Evolutionary conservation across 1,140 invertebrate species (phyloP), one percentile per base, ranked within the genome.

Genomic region (Zaprionus inermis): DNA sequence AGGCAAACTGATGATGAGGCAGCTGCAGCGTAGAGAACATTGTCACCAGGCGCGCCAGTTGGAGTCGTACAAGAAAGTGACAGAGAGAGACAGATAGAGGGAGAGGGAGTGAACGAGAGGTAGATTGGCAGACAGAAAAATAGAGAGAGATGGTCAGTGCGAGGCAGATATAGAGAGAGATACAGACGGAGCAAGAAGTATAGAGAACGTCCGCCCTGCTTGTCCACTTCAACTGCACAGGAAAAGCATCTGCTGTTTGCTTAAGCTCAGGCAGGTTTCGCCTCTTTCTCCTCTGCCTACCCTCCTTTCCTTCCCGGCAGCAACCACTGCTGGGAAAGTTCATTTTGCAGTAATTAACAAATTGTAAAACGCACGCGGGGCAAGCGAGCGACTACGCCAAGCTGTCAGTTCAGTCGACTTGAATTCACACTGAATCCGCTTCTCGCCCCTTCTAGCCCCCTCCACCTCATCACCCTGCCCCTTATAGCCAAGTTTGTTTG

Each of bases 321-420:
- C n/a, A n/a, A n/a, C 38, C 24, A 28, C 3, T 51, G 76, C 24
- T 28, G 52, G 41, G 74, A 79, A 84, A 89, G 85, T 89, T 89
- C 84, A 89, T 89, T 89, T 78, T 81, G 74, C 72, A 90, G 84
- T 89, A 89, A 89, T 89, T 89, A 89, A 89, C 84, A 89, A 89
- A 89, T 89, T 89, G 84, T 88, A 76, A 90, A 88, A 79, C 59
- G 76, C 73, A 79, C 54, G 63, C 51, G 59, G 61, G 54, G 54
- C 32, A 55, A 36, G 44, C 56, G 49, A 36, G 52, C 32, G 34
- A 55, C 49, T 59, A 54, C 56, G 59, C 54, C 59, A 64, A 73
- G 55, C 60, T 70, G 72, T 71, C 68, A 72, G 55, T 38, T 44
- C 32, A 67, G 64, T 30, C 58, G 46, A 59, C 34, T 32, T 67